Evolutionary conservation across 2,888 invertebrate genomes (phyloP), one percentile per base, ranked within the genome.

Genomic region (Cataglyphis rosenhaueri): DNA sequence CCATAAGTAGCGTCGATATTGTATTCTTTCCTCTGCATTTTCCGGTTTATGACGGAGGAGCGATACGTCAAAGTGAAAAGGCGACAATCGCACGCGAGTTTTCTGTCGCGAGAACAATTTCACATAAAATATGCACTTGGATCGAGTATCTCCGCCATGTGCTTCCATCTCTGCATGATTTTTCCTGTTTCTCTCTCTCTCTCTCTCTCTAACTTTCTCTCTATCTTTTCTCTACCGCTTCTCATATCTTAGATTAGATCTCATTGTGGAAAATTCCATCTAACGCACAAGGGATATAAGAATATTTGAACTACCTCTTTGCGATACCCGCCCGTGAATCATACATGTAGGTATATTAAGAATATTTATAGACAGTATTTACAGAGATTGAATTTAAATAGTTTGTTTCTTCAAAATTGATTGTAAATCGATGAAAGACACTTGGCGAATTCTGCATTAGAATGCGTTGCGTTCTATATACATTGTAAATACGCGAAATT

Each of bases 261-360:
- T 44, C 25, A 48, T 10, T 18, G 55, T 32, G 48, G 83, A 78
- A 85, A 82, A 86, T 81, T 82, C 70, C 59, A 70, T 55, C 65
- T 74, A 86, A 86, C 86, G 68, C 75, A 85, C 85, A 84, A 85
- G 85, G 81, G 81, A n/a, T 74, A 88, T 29, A 48, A 89, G 91
- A 91, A 91, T 91, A 90, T 85, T 91, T 91, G 85, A 90, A 84
- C 70, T 68, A 8, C n/a, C 66, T 65, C 74, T 57, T 41, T 64
- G 68, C 57, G 70, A 65, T 71, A 48, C 52, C 12, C 57, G 29
- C 35, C 6, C 32, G 12, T 41, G 44, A 44, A 8, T 71, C 15
- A 35, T 74, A 4, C 35, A 25, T 10, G 12, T n/a, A 32, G 44
- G 15, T 48, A 25, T 25, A 18, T 48, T 15, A 5, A 9, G 4